Percentiles rank a stretch among this genome's conserved stretches.
phyloP scores from a whole-genome alignment of 2,888 invertebrate genomes.

The Scaeva pyrastri region DNA sequence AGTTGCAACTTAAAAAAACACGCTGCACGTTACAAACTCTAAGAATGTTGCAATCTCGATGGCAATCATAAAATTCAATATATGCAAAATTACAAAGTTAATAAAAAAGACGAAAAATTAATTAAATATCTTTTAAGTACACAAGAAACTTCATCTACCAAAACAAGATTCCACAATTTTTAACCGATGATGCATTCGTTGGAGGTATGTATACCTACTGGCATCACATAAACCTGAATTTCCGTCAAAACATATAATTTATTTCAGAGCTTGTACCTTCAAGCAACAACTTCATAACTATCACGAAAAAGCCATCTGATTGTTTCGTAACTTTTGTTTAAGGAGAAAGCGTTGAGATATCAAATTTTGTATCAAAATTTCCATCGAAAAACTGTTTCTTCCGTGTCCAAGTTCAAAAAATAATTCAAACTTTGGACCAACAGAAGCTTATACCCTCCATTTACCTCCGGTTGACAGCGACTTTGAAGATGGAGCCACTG shows the following conservation, averaged over 20 bases:
- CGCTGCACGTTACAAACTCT: neutral
- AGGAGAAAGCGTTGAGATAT: constrained; percentile 59
- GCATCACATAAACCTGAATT: neutral
- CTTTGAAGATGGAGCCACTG: constrained; percentile 80
- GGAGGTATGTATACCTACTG: too few relatives aligned
- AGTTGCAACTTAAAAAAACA: neutral
- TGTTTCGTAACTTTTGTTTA: neutral
- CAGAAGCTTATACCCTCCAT: constrained; percentile 48
- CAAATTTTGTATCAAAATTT: constrained; percentile 32
- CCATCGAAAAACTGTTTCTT: neutral
- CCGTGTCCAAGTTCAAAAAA: constrained; percentile 69
- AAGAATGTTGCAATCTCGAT: neutral
- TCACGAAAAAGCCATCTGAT: neutral
- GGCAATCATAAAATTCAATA: neutral
- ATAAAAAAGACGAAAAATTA: neutral
- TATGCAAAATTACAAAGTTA: neutral
- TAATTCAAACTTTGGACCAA: constrained; percentile 30
- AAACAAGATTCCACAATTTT: constrained; percentile 4
- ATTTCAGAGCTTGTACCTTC: neutral
- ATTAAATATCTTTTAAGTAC: neutral
- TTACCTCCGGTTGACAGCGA: constrained; percentile 80
- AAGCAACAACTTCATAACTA: neutral
- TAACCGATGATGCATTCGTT: neutral
- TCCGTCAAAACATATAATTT: neutral
- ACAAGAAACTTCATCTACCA: neutral